Evolutionary conservation across 2,113 vertebrate genomes (phyloP).

Genomic region (Pygoscelis adeliae): DNA sequence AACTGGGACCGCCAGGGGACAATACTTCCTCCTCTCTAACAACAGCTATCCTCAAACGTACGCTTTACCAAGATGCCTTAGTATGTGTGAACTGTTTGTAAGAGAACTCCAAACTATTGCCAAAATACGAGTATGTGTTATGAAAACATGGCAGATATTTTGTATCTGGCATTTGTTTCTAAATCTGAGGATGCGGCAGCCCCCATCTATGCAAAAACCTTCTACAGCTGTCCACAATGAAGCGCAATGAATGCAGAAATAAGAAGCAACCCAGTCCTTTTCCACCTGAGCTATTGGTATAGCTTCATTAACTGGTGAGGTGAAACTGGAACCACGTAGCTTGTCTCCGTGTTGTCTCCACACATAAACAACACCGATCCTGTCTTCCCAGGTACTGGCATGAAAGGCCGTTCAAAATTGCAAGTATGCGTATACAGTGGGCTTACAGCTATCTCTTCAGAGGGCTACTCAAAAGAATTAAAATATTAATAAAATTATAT

Average conservation of each 20-base stretch:
- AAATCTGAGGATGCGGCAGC: not conserved
- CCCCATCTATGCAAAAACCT: not conserved
- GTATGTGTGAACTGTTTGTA: not conserved
- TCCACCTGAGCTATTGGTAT: not conserved
- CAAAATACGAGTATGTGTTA: not conserved
- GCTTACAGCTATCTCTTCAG: not conserved
- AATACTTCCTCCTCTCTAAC: not conserved
- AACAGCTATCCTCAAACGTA: not conserved
- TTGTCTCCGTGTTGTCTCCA: not conserved
- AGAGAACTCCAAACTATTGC: not conserved
- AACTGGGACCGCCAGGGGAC: no score
- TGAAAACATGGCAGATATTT: not conserved
- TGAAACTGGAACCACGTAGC: not conserved
- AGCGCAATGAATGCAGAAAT: not conserved
- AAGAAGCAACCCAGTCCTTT: not conserved
- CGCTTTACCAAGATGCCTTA: not conserved
- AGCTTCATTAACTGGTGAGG: not conserved
- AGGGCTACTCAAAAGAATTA: not conserved
- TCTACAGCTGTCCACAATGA: not conserved
- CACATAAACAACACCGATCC: rapidly evolving
- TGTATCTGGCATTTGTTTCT: not conserved
- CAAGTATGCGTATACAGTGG: not conserved
- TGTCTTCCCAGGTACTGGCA: not conserved
- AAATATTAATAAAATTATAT: not conserved
- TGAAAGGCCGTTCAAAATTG: not conserved